Evolutionary conservation across 2,113 vertebrate genomes (phyloP), one percentile per base, ranked within the genome.

Genomic region (Salvator merianae): DNA sequence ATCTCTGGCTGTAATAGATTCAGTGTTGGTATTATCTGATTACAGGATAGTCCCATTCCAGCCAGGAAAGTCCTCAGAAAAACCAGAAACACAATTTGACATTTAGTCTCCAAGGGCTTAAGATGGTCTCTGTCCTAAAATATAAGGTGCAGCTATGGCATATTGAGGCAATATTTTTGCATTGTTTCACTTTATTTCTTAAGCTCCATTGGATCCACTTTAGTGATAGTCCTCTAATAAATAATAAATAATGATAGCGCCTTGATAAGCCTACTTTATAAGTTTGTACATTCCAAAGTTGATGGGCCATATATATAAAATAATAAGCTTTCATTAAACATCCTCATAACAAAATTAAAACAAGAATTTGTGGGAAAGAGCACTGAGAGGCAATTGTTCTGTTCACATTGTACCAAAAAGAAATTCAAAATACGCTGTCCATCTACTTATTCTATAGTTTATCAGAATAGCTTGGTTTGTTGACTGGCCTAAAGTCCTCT

Each of bases 401-500:
- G 50, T 13, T 12, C 34, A n/a, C 26, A 26, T 4, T 28, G 72
- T 40, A 71, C 14, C 10, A 84, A 78, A 26, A 70, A 79, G 55
- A 28, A 73, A 65, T 9, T 2, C 8, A 7, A 16, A 7, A 59
- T 77, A 30, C 76, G 79, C 63, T 68, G 40, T 81, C 68, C 10
- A 82, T 47, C 4, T 79, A 86, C 55, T 89, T 73, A n/a, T 87
- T 81, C 62, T 63, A 53, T 16, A 3, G 24, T 55, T 80, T 70
- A 53, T 16, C 66, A 70, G 81, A 74, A 72, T 69, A 89, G 72
- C 2, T 43, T 66, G 28, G 47, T 24, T 75, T 40, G 26, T n/a
- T 20, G 13, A 10, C 6, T 43, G 12, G 1, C 66, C 55, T 47
- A 36, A 26, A 68, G 50, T 34, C 7, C 50, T 34, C 38, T 71